Evolutionary conservation across 1,140 invertebrate genomes (phyloP).

Genomic region (Episyrphus balteatus): DNA sequence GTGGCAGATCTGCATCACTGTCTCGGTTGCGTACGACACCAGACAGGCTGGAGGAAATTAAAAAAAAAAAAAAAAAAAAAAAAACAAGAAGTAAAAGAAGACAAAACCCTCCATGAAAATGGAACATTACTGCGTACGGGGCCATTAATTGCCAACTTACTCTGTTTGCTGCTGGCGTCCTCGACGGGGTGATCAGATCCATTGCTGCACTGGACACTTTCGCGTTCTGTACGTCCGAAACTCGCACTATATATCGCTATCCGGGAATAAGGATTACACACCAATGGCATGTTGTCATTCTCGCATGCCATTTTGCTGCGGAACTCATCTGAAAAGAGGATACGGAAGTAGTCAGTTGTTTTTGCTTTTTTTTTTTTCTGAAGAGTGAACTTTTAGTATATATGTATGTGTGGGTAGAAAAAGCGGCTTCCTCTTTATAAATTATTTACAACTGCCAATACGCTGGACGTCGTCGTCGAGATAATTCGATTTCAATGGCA

Average conservation of each 20-base stretch:
- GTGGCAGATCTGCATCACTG: constrained; percentile 78
- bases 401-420: too few relatives aligned
- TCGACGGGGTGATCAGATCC: constrained; percentile 64
- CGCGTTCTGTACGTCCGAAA: constrained; percentile 75
- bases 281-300: constrained; percentile 69
- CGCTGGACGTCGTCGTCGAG: too few relatives aligned
- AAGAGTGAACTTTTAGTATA: neutral
- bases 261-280: constrained; percentile 67
- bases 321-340: constrained; percentile 66
- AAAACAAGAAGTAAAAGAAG: neutral
- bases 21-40: constrained; percentile 74
- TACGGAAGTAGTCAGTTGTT: neutral
- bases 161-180: constrained; percentile 55
- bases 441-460: too few relatives aligned
- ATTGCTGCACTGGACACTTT: constrained; percentile 73
- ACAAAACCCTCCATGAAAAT: neutral
- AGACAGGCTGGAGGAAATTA: constrained; percentile 56
- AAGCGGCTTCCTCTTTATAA: too few relatives aligned
- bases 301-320: constrained; percentile 81
- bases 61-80: neutral
- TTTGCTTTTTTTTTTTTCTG: neutral
- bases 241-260: constrained; percentile 83
- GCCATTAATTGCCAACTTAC: constrained; percentile 11
- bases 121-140: neutral
- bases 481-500: too few relatives aligned